Percentiles rank a stretch among this genome's conserved stretches.
Conservation (phyloP, 2,888 invertebrate species). For the Cerceris ruficornis region DNA sequence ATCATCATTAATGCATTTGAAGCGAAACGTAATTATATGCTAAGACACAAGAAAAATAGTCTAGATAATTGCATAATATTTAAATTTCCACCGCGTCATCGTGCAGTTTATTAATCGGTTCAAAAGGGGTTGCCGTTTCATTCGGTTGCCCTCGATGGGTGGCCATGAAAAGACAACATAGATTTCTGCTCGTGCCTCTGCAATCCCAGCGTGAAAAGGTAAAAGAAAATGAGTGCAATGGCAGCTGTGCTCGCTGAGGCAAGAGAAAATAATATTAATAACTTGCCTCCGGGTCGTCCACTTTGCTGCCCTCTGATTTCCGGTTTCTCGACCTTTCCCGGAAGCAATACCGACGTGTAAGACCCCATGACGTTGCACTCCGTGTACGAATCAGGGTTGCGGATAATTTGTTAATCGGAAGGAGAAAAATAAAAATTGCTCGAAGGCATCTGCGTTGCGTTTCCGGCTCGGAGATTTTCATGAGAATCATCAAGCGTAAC, state of each 20-base stretch:
- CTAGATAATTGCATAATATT: too few species aligned
- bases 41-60: too few species aligned
- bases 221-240: conserved; percentile 48
- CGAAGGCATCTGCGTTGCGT: conserved; percentile 58
- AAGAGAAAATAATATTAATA: conserved; percentile 62
- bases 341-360: conserved; percentile 53
- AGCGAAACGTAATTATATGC: too few species aligned
- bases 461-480: conserved; percentile 36
- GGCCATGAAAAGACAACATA: conserved; percentile 16
- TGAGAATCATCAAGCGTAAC: background rate
- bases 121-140: background rate
- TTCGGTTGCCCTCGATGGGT: background rate
- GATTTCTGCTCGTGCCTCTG: conserved; percentile 41
- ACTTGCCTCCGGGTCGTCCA: conserved; percentile 50
- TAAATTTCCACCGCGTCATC: too few species aligned
- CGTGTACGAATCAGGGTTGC: conserved; percentile 45
- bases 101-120: background rate
- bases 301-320: conserved; percentile 68
- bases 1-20: too few species aligned
- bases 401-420: conserved; percentile 48
- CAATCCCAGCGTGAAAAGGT: conserved; percentile 34
- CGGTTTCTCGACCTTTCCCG: conserved; percentile 66
- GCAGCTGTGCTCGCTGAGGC: conserved; percentile 66
- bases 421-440: conserved; percentile 14
- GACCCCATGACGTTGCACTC: conserved; percentile 40